Base-by-base conservation (phyloP, 1,140 invertebrate genomes). In the Dendrolimus kikuchii region DNA sequence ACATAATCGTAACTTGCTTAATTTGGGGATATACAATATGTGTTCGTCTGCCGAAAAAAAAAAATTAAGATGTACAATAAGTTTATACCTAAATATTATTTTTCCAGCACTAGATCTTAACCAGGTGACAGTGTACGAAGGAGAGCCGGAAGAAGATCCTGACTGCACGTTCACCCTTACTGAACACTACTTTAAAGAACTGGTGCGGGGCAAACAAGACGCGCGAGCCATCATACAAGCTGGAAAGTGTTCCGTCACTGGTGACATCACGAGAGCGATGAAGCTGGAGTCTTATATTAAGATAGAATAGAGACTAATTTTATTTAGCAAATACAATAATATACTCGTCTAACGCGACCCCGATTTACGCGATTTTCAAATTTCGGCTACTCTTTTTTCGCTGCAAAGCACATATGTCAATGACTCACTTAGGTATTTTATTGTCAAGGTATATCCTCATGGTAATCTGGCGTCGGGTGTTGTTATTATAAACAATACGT, bases 271-370 rank as follows among this genome's bases (percentile, higher is more conserved):
- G 84, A 68, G 79, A 42, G 87, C 83, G 5, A 88, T 88, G 87
- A 79, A 84, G 63, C 75, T 88, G 49, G 87, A 88, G 67, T 86
- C 87, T 6, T 88, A 86, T 68, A 87, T 88, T 46, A 87, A 83
- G 49, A 41, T 88, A 38, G 73, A 74, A 51, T 77, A 76, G 57
- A 6, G 51, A 55, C 7, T 45, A 44, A 7, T 54, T 48, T 37
- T 10, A 37, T n/a, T 23, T 23, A 23, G 23, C 23, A n/a, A 39
- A 38, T 49, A 49, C 36, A 9, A 7, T n/a, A 38, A 7, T 7
- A n/a, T n/a, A n/a, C 23, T 23, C 23, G 23, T 23, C 23, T 23
- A 2, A 23, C 23, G 23, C 23, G 23, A 23, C 23, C 23, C 23
- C 23, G 23, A 23, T 3, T 23, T 23, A 23, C 23, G 23, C 23